A percentile compares a stretch with the other conserved stretches of the same genome.
Evolutionary conservation across 2,113 vertebrate species (phyloP).

Genomic region (Tapirus terrestris): DNA sequence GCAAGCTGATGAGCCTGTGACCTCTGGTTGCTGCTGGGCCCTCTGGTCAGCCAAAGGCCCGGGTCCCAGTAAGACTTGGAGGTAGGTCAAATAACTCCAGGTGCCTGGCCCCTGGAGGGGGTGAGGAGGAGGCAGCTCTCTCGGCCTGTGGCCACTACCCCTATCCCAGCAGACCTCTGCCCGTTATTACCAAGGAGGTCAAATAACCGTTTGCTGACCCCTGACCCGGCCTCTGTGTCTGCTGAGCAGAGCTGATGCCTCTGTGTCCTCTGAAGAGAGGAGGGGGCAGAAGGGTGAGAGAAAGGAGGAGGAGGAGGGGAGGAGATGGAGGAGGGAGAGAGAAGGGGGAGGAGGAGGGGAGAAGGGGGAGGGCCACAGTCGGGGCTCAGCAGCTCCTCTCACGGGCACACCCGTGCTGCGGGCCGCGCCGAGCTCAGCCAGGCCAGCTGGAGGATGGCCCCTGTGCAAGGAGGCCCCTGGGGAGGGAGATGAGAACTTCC

Average conservation of each 20-base stretch:
- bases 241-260: background rate
- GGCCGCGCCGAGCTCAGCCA: background rate
- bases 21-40: background rate
- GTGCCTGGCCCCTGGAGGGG: background rate
- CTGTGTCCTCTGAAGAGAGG: background rate
- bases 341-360: background rate
- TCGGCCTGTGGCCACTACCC: background rate
- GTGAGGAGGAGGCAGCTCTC: background rate
- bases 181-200: background rate
- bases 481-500: background rate
- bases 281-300: background rate
- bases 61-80: background rate
- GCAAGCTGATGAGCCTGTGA: background rate
- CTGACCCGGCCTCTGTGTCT: background rate
- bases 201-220: background rate
- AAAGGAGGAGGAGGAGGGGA: no score
- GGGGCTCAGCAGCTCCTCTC: background rate
- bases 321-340: rapidly evolving
- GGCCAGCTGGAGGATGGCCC: background rate
- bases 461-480: background rate
- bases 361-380: background rate
- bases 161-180: background rate
- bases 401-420: rapidly evolving
- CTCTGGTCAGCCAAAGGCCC: background rate
- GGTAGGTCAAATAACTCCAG: background rate